Evolutionary conservation across 2,797 vertebrate genomes (phyloP).

Genomic region (Sebastes melanostomus): DNA sequence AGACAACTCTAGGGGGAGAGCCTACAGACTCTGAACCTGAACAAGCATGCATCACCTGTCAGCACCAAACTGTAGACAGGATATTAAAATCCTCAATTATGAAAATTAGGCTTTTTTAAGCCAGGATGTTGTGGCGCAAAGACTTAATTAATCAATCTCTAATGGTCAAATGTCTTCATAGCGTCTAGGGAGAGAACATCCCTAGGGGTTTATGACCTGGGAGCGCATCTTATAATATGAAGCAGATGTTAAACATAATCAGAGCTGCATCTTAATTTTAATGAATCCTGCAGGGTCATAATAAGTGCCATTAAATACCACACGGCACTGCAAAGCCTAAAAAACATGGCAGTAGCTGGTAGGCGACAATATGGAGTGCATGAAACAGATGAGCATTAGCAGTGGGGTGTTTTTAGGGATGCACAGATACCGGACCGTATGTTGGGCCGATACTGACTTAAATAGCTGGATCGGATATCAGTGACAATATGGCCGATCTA

Average conservation of each 20-base stretch:
- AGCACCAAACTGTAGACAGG: constrained; percentile 36
- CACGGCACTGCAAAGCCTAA: background rate
- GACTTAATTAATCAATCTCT: constrained; percentile 68
- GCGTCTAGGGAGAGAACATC: constrained; percentile 50
- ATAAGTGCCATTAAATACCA: constrained; percentile 50
- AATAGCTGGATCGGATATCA: too few species aligned
- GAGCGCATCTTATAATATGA: constrained; percentile 56
- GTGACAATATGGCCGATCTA: too few species aligned
- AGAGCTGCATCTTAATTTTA: constrained; percentile 69
- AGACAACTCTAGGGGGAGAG: constrained; percentile 12
- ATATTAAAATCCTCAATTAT: constrained; percentile 70
- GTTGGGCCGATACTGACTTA: too few species aligned
- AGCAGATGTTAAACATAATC: constrained; percentile 71
- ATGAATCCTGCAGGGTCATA: constrained; percentile 59
- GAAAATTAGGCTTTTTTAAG: constrained; percentile 61
- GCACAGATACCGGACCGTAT: too few species aligned
- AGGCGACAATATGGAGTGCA: constrained; percentile 7
- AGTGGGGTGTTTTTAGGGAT: background rate
- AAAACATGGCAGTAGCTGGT: constrained; percentile 4
- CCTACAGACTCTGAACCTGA: constrained; percentile 22
- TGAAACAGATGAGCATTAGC: background rate
- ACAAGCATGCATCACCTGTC: constrained; percentile 53
- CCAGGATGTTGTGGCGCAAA: constrained; percentile 52
- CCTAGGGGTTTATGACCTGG: constrained; percentile 51
- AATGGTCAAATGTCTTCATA: constrained; percentile 57